These are phyloP conservation scores for Maniola hyperantus DNA, from an alignment of 2,888 invertebrate genomes.

Conservation along the genomic window DNA sequence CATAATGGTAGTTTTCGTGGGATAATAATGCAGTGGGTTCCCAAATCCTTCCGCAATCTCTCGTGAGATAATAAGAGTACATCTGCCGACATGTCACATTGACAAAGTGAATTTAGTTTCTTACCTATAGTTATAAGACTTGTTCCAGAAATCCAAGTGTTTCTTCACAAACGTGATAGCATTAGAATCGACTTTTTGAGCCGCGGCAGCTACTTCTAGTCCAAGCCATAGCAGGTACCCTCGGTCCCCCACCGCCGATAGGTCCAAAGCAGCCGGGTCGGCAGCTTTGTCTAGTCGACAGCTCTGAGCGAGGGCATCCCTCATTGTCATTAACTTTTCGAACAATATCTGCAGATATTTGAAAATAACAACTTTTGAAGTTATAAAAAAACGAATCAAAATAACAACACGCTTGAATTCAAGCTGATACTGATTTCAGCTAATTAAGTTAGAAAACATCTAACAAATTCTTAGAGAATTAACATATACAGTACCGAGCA, in stretches of 20 bases:
- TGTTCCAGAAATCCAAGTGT: constrained; percentile 91
- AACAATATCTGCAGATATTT: constrained; percentile 86
- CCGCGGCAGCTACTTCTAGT: constrained; percentile 88
- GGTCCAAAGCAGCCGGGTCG: constrained; percentile 88
- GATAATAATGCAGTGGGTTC: too few species aligned
- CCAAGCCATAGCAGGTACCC: constrained; percentile 90
- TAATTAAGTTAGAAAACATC: too few species aligned
- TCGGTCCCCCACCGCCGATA: constrained; percentile 87
- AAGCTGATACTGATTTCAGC: too few species aligned
- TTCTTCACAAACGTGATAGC: constrained; percentile 87
- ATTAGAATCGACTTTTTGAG: constrained; percentile 86
- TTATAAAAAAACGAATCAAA: not conserved
- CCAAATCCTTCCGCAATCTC: too few species aligned
- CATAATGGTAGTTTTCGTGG: too few species aligned
- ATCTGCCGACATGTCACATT: too few species aligned
- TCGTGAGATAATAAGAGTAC: too few species aligned
- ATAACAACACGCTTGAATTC: not conserved
- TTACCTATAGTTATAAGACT: constrained; percentile 87
- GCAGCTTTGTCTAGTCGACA: constrained; percentile 84
- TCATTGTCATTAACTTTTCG: constrained; percentile 88
- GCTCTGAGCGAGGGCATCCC: constrained; percentile 84
- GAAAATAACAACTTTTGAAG: constrained; percentile 2
- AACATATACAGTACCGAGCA: too few species aligned
- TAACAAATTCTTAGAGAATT: not conserved
- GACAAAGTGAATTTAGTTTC: constrained; percentile 22